These are phyloP conservation scores for Chelidonichthys spinosus DNA, from an alignment of 2,797 vertebrate genomes.

Conservation along the genomic window DNA sequence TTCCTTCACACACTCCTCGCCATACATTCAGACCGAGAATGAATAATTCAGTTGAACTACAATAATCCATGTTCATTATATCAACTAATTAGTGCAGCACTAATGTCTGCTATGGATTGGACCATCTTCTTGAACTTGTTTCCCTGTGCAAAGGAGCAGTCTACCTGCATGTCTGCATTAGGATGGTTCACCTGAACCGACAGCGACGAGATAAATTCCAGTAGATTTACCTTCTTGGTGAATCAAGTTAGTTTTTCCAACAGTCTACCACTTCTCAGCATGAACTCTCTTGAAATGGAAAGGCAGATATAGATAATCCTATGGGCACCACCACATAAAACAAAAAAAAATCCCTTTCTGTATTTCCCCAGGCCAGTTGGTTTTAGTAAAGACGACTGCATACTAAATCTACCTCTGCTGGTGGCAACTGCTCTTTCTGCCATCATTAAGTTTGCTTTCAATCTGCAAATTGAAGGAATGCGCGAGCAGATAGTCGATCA, in stretches of 20 bases:
- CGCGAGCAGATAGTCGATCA: constrained; percentile 44
- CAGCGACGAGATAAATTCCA: constrained; percentile 42
- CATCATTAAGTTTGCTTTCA: constrained; percentile 51
- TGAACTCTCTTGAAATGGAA: constrained; percentile 47
- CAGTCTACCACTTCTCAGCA: constrained; percentile 29
- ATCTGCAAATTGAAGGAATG: constrained; percentile 39
- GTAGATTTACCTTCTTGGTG: constrained; percentile 18
- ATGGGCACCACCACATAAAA: constrained; percentile 28
- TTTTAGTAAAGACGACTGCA: constrained; percentile 72
- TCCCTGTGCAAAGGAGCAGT: constrained; percentile 19
- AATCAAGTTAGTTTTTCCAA: constrained; percentile 36
- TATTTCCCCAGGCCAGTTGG: constrained; percentile 69
- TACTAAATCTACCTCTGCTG: constrained; percentile 59
- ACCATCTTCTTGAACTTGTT: constrained; percentile 6
- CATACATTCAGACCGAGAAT: constrained; percentile 35
- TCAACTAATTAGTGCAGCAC: constrained; percentile 54
- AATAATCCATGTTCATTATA: constrained; percentile 42
- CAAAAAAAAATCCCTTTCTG: constrained; percentile 39
- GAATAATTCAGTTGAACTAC: constrained; percentile 54
- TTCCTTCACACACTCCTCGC: constrained; percentile 33
- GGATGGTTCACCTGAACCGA: constrained; percentile 39
- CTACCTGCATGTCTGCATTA: constrained; percentile 5
- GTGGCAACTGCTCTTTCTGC: constrained; percentile 12
- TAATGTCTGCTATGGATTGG: constrained; percentile 23
- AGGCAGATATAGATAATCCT: constrained; percentile 39